These are phyloP conservation scores for Drosophila virilis DNA, from an alignment of 1,140 invertebrate species.

Conservation along the genomic window DNA sequence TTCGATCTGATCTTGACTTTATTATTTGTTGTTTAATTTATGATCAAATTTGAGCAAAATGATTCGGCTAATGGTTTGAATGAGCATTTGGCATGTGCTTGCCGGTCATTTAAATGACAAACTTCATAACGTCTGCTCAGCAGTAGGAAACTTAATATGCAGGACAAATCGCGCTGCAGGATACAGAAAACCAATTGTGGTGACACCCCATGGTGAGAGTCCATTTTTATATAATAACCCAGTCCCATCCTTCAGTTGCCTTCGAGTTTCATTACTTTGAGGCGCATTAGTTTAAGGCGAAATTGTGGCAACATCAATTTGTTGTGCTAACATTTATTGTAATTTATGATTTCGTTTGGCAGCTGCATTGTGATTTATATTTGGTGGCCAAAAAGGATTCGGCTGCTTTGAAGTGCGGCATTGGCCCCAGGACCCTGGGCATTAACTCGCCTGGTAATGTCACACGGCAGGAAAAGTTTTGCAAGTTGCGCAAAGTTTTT, in stretches of 20 bases:
- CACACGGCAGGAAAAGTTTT: constrained; percentile 72
- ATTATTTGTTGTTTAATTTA: too few species aligned
- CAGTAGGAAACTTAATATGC: constrained; percentile 52
- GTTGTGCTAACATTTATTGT: constrained; percentile 71
- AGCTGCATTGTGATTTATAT: constrained; percentile 64
- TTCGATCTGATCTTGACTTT: too few species aligned
- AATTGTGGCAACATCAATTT: constrained; percentile 62
- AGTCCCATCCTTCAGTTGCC: neutral
- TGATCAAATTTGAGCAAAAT: too few species aligned
- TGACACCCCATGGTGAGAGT: constrained; percentile 24
- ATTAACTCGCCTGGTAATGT: constrained; percentile 67
- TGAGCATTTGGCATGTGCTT: constrained; percentile 10
- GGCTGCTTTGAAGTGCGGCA: constrained; percentile 45
- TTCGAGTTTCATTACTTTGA: constrained; percentile 39
- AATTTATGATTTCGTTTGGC: constrained; percentile 75
- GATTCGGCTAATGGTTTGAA: neutral
- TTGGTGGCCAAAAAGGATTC: constrained; percentile 59
- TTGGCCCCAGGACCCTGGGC: constrained; percentile 18
- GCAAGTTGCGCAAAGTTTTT: constrained; percentile 69
- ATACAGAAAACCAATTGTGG: constrained; percentile 22
- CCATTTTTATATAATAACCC: neutral
- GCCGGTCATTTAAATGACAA: constrained; percentile 38
- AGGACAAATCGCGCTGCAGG: constrained; percentile 55
- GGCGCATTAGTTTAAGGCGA: constrained; percentile 29
- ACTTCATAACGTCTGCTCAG: constrained; percentile 9